Percentiles rank a stretch among this genome's conserved stretches.
These are phyloP conservation scores for Gallinago solitaria DNA, from an alignment of 2,797 vertebrate species.

Conservation along the genomic window DNA sequence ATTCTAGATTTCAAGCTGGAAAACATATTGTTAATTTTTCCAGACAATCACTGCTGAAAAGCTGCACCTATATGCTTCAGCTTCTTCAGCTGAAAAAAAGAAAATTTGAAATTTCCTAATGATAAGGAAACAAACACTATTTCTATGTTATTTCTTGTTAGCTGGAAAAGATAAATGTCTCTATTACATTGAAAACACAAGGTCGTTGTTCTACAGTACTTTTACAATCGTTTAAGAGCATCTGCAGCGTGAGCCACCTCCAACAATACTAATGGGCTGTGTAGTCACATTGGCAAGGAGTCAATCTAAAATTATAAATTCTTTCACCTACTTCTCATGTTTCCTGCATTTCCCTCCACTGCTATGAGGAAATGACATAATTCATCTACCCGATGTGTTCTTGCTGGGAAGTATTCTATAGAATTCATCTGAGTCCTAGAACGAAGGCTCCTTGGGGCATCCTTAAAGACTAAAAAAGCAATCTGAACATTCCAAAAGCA, in stretches of 20 bases:
- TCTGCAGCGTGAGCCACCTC: not conserved
- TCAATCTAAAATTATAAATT: not conserved
- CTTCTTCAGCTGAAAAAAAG: not conserved
- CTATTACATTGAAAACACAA: not conserved
- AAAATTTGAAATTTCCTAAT: not conserved
- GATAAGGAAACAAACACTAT: not conserved
- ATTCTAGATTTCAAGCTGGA: not conserved
- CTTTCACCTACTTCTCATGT: not conserved
- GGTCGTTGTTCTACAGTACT: not conserved
- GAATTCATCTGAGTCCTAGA: not conserved
- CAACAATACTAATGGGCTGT: not conserved
- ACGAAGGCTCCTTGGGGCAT: not conserved
- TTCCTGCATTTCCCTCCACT: not conserved
- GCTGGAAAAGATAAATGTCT: not conserved
- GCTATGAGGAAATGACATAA: not conserved
- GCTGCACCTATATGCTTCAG: not conserved
- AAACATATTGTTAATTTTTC: not conserved
- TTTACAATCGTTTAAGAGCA: not conserved
- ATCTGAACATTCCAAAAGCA: not conserved
- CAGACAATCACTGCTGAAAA: not conserved
- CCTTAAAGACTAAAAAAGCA: not conserved
- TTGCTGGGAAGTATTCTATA: not conserved
- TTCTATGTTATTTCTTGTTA: not conserved
- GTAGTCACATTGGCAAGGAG: not conserved
- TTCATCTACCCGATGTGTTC: not conserved